phyloP scores from a whole-genome alignment of 2,888 invertebrate species.

The Microctonus brassicae region DNA sequence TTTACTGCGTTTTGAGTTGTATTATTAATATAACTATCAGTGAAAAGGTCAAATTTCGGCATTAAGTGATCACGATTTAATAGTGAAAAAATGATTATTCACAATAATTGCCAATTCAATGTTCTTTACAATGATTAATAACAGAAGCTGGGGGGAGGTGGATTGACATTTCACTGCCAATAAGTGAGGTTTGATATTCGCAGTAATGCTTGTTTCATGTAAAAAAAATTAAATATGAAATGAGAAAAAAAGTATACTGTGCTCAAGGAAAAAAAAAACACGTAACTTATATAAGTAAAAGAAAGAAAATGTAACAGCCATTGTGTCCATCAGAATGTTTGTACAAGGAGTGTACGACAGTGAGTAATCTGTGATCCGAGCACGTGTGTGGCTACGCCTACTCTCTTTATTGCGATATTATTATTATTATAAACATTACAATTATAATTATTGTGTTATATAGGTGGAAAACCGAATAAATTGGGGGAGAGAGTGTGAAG shows the following conservation, averaged over 20 bases:
- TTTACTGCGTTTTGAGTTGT: background rate
- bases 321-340: slow-evolving; percentile 68
- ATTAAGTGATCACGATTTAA: background rate
- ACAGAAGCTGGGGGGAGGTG: too few species aligned
- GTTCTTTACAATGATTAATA: too few species aligned
- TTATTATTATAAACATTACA: slow-evolving; percentile 18
- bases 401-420: slow-evolving; percentile 65
- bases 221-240: slow-evolving; percentile 47
- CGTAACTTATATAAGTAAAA: slow-evolving; percentile 36
- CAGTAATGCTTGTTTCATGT: background rate
- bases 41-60: background rate
- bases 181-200: slow-evolving; percentile 16
- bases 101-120: slow-evolving; percentile 8
- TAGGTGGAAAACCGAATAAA: slow-evolving; percentile 24
- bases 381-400: slow-evolving; percentile 69
- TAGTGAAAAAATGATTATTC: slow-evolving; percentile 10
- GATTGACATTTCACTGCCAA: background rate
- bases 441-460: slow-evolving; percentile 66
- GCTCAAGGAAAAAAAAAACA: slow-evolving; percentile 28
- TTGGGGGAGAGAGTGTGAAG: slow-evolving; percentile 4
- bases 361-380: slow-evolving; percentile 69
- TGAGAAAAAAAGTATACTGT: slow-evolving; percentile 36
- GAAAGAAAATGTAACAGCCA: slow-evolving; percentile 57
- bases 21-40: background rate
- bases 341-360: slow-evolving; percentile 63